phyloP scores from a whole-genome alignment of 2,797 vertebrate species.

The Coilia nasus region DNA sequence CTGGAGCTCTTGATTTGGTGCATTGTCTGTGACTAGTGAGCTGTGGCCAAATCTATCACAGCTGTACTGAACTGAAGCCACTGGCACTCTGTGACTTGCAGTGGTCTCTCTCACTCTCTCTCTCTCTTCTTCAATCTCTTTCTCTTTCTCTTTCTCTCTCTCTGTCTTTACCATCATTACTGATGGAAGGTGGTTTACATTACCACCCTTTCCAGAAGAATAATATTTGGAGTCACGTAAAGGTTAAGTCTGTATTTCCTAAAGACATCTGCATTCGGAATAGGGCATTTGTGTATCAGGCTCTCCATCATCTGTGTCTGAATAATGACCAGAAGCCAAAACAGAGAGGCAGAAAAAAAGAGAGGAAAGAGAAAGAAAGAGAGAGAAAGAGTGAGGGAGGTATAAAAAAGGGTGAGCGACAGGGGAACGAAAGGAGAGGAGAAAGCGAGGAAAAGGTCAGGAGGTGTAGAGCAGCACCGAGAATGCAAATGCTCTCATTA shows the following conservation, averaged over 20 bases:
- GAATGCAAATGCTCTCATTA: conserved; percentile 25
- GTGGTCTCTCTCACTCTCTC: conserved; percentile 20
- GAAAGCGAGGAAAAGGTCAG: conserved; percentile 9
- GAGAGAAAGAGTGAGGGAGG: background rate
- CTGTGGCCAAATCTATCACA: conserved; percentile 52
- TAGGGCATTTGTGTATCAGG: conserved; percentile 26
- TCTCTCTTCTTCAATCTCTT: background rate
- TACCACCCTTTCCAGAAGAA: conserved; percentile 21
- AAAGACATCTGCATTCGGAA: conserved; percentile 39
- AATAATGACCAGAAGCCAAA: conserved; percentile 30
- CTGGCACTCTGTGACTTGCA: conserved; percentile 26
- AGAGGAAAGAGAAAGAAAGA: background rate
- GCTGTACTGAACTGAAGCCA: conserved; percentile 46
- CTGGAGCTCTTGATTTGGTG: conserved; percentile 42
- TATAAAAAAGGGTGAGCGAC: too few species aligned
- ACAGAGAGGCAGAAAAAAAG: background rate
- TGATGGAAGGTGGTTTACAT: conserved; percentile 35
- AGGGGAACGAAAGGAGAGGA: background rate
- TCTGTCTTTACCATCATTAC: background rate
- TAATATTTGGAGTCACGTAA: conserved; percentile 34
- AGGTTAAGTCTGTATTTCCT: conserved; percentile 47
- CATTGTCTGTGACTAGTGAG: conserved; percentile 46
- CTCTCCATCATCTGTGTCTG: conserved; percentile 16
- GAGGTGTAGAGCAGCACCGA: background rate
- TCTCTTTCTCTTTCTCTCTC: conserved; percentile 2